Evolutionary conservation across 2,113 vertebrate genomes (phyloP), one percentile per base, ranked within the genome.

Genomic region (Hipposideros armiger): DNA sequence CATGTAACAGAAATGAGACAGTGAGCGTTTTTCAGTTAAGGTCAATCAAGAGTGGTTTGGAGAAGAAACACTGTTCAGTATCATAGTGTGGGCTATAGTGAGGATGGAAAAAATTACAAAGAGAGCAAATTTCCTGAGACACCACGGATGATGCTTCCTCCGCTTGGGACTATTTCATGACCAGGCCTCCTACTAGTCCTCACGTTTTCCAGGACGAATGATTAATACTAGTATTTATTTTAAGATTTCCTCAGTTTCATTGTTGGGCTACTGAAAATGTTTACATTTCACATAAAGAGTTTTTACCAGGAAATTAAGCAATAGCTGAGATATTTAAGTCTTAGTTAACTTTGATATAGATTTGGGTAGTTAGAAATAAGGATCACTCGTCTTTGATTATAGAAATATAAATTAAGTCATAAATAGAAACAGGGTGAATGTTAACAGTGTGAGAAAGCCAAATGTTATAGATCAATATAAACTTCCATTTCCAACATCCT

Each of bases 381-480:
- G 10, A 36, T 84, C 36, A 78, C 78, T 16, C 11, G 73, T 30
- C 47, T 88, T 69, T 86, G 42, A 54, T 42, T 86, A 58, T 4
- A 90, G 8, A 11, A 76, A 42, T 22, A 92, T 42, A 45, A 16
- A 47, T 36, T 22, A 22, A 90, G 14, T 77, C 64, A n/a, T 76
- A 92, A 93, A 73, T 11, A 67, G 28, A 72, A 89, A 84, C n/a
- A 56, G 19, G 36, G 22, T 91, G 54, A 50, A 77, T 69, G 86
- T 76, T 91, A 93, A 77, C 47, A 88, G 11, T 28, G 9, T 88
- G 4, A 67, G 47, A 72, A 93, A 94, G 15, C 4, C 15, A 42
- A 45, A 64, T 70, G 1, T 69, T 90, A 80, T 7, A 85, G 88
- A 98, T 98, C 97, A 7, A 98, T 97, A 98, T 77, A 78, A 83